Evolutionary conservation across 2,113 vertebrate species (phyloP), one percentile per base, ranked within the genome.

Genomic region (Cyanistes caeruleus): DNA sequence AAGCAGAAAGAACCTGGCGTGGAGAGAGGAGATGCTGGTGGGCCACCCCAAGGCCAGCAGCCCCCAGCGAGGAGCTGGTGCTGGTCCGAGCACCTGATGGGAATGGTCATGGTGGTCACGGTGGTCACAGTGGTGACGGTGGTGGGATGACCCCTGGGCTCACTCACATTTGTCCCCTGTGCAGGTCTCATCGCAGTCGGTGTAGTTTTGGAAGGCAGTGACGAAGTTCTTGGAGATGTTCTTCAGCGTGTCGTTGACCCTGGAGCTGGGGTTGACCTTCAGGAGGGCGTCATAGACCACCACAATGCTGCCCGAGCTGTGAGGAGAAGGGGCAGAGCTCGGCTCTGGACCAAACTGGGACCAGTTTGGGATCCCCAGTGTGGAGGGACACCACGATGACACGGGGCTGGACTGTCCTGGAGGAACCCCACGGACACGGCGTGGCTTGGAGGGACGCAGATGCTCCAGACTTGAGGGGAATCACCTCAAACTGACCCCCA

Each of bases 171-270:
- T 1, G 1, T 0, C 1, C 2, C 4, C 55, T 0, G 20, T 19
- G 80, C 80, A 83, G 53, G 2, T 23, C 15, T 1, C 1, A 5
- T 30, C 6, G 2, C 80, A 83, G 4, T 15, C 13, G 4, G 3
- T 8, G 37, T 43, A 8, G 31, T 30, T 43, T 1, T 31, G 4
- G 31, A 72, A 3, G 56, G 56, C 31, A 0, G 5, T 2, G 8
- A 52, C 0, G 8, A 83, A 31, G 25, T 6, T 3, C 1, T 62
- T 0, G 2, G 80, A 52, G 67, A 72, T 44, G 56, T 0, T 3
- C 3, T 1, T 0, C 67, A 72, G 12, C 2, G 10, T 16, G 37
- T 62, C 16, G 3, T 62, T 19, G 33, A 1, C 25, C 37, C 10
- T 7, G 25, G 67, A 24, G 56, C 0, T 83, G 67, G 16, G 37